phyloP scores from a whole-genome alignment of 2,797 vertebrate genomes.

The Artibeus jamaicensis region DNA sequence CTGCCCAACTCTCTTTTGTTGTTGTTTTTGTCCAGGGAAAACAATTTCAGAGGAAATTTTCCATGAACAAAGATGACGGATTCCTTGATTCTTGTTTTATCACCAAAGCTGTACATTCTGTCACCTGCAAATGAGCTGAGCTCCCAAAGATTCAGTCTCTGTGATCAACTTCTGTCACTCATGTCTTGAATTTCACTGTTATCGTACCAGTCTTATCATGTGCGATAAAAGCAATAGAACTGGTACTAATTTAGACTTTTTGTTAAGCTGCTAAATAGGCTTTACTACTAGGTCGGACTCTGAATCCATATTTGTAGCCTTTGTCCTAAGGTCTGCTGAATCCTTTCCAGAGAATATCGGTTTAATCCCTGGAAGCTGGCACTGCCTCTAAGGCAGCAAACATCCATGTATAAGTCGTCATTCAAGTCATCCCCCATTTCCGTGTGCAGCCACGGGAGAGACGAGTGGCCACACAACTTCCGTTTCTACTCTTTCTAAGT shows the following conservation, averaged over 20 bases:
- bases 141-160: background rate
- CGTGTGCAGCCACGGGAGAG: background rate
- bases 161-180: background rate
- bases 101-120: background rate
- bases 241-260: background rate
- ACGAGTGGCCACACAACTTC: background rate
- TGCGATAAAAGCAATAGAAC: background rate
- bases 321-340: background rate
- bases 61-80: background rate
- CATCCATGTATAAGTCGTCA: background rate
- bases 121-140: background rate
- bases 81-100: background rate
- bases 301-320: background rate
- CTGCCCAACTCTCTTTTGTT: background rate
- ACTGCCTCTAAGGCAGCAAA: background rate
- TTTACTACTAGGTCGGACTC: background rate
- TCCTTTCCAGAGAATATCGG: background rate
- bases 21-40: background rate
- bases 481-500: background rate
- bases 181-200: background rate
- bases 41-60: background rate
- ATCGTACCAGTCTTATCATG: background rate
- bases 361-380: background rate
- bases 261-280: background rate
- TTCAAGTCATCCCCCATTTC: background rate